Base-by-base conservation (phyloP, 2,113 vertebrate genomes). In the Nanger granti region DNA sequence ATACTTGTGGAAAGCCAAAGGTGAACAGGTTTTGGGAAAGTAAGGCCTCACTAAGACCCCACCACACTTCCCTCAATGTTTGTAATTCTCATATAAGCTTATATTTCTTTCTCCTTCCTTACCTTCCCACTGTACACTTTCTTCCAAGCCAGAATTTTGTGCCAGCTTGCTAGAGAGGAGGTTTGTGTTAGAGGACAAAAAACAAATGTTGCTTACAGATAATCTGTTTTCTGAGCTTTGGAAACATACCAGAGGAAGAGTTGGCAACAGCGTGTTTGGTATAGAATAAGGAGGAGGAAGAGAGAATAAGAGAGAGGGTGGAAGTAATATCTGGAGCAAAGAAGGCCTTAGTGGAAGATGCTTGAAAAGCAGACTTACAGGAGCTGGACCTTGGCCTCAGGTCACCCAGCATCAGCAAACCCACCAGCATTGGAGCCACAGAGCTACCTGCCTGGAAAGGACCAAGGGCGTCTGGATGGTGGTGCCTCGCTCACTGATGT, bases 111-210 rank as follows among this genome's bases (percentile, higher is more conserved):
- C 41, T 49, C 7, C 62, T 87, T 47, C 85, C 47, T 28, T 59
- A 52, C 7, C 34, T 91, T 94, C 66, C 6, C 15, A 57, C 52
- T 8, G 6, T 8, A 49, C 7, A 41, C 24, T 92, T 94, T 64
- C 52, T 93, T 73, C 57, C 37, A 96, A 83, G 54, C 31, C 29
- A 89, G 14, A 86, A 17, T n/a, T 96, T 9, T 37, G n/a, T 83
- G 54, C 26, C 54, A 28, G 24, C 5, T 94, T 80, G 24, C 64
- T 69, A 62, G 57, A 92, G n/a, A 87, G 3, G 31, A 87, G 14
- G 2, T 60, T 66, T 84, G 5, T 93, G 34, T 62, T 89, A 89
- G 28, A 89, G 37, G 52, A 60, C 8, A 87, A 87, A 91, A 91
- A 92, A 0, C 31, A 59, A 47, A 91, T 28, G 17, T 37, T 62